Evolutionary conservation across 2,797 vertebrate genomes (phyloP).

Genomic region (Thunnus albacares): DNA sequence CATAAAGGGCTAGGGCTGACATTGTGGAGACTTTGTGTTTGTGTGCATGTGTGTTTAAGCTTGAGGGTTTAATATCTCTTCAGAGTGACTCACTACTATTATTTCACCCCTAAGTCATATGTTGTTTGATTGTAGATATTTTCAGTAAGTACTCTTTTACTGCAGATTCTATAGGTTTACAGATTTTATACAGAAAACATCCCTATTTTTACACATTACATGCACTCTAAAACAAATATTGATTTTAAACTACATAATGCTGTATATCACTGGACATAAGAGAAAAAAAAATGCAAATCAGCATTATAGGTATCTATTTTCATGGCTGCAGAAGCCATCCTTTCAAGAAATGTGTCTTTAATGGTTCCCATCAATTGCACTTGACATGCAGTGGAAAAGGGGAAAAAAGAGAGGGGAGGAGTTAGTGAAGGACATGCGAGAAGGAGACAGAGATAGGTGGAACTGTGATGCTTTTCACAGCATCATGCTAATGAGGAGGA

Average conservation of each 20-base stretch:
- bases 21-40: constrained; percentile 27
- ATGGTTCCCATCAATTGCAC: constrained; percentile 29
- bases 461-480: constrained; percentile 68
- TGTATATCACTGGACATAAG: background rate
- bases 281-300: background rate
- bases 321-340: background rate
- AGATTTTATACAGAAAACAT: background rate
- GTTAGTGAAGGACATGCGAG: constrained; percentile 50
- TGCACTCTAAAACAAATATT: no score
- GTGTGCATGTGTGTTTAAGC: constrained; percentile 12
- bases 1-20: constrained; percentile 34
- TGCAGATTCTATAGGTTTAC: constrained; percentile 1
- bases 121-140: constrained; percentile 7
- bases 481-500: constrained; percentile 76
- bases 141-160: background rate
- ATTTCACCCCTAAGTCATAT: constrained; percentile 16
- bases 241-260: background rate
- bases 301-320: no score
- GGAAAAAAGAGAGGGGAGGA: constrained; percentile 19
- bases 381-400: constrained; percentile 11
- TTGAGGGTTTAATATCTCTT: constrained; percentile 39
- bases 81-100: constrained; percentile 37
- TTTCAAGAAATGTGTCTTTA: constrained; percentile 16
- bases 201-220: background rate
- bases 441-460: constrained; percentile 62